Evolutionary conservation across 2,888 invertebrate species (phyloP), one percentile per base, ranked within the genome.

Genomic region (Rhaphigaster nebulosa): DNA sequence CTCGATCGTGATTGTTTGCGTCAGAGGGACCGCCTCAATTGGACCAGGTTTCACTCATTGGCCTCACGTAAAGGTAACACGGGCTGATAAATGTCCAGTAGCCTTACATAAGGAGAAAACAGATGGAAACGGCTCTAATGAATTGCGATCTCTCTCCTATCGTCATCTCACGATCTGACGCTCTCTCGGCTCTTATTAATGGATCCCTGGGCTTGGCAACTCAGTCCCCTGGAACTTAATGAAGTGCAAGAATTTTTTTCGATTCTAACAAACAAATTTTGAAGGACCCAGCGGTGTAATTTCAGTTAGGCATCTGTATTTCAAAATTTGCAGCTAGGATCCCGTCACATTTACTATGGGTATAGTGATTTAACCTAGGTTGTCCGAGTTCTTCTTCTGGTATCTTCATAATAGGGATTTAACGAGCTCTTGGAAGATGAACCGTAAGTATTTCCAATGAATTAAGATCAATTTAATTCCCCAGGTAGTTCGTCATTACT

Each of bases 1-100:
- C 88, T 38, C 87, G 87, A 34, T 87, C 65, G 88, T 88, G 88
- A 88, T 88, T 88, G 88, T 88, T 88, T 88, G 88, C 88, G 88
- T 88, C 88, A 88, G 38, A 38, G 88, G 60, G 54, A 88, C 60
- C 60, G 60, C 38, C 88, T 60, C 38, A 88, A 88, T 88, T 60
- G 88, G 38, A 88, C 34, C 60, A 60, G 88, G 60, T 88, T 88
- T 88, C 88, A 88, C 88, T 88, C 41, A 88, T 60, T 60, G 60
- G 60, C 56, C 88, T 88, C 88, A 88, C 88, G 88, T 88, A 88
- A 65, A 88, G 88, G 38, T 88, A 56, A 56, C 88, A 45, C 38
- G 56, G 84, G 45, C 84, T 84, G 84, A 84, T 84, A 84, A 84
- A 84, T 84, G 84, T 84, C 84, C 84, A 84, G 84, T 84, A 84